phyloP scores from a whole-genome alignment of 2,113 vertebrate species.

The Pangasianodon gigas region DNA sequence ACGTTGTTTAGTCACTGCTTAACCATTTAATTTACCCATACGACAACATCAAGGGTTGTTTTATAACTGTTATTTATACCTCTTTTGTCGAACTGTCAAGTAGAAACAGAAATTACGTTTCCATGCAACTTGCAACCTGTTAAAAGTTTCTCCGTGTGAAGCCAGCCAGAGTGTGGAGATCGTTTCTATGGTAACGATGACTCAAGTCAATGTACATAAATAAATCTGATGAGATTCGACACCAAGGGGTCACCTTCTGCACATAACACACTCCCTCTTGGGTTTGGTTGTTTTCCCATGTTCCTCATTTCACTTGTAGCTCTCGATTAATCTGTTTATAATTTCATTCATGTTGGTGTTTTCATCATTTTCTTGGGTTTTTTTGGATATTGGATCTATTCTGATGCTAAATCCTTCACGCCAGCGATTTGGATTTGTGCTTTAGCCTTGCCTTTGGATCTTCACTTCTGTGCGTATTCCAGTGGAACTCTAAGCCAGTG shows the following conservation, averaged over 20 bases:
- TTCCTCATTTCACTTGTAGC: not conserved
- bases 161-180: not conserved
- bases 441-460: not conserved
- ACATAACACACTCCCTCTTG: not conserved
- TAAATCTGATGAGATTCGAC: not conserved
- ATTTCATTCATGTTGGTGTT: not conserved
- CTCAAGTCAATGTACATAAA: not conserved
- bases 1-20: too few relatives aligned
- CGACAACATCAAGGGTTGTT: not conserved
- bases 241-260: not conserved
- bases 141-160: not conserved
- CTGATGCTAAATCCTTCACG: not conserved
- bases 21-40: not conserved
- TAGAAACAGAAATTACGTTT: not conserved
- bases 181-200: not conserved
- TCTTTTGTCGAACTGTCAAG: not conserved
- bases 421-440: not conserved
- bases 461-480: not conserved
- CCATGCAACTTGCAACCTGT: not conserved
- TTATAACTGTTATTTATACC: not conserved
- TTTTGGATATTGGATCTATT: not conserved
- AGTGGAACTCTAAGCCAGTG: not conserved
- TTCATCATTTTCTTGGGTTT: not conserved
- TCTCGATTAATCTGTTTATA: not conserved
- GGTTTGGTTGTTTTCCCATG: not conserved